These are phyloP conservation scores for Sceloporus tristichus DNA, from an alignment of 2,113 vertebrate genomes.

Conservation along the genomic window DNA sequence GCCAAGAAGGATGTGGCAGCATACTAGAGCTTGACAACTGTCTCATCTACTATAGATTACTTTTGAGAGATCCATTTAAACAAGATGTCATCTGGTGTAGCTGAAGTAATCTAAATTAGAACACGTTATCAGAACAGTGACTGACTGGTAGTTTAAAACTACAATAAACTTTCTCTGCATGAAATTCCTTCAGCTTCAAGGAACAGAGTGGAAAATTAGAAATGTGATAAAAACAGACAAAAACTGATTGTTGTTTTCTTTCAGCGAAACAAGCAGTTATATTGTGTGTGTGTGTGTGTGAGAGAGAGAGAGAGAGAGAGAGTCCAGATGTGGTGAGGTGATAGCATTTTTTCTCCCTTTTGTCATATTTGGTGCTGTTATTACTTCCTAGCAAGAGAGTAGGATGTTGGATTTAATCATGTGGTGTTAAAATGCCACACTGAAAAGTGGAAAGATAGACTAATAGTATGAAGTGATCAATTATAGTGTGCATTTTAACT, in stretches of 20 bases:
- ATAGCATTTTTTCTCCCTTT: not conserved
- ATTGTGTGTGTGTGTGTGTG: conserved; percentile 1
- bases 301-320: too few species aligned
- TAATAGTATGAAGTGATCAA: conserved; percentile 41
- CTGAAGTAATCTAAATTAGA: conserved; percentile 55
- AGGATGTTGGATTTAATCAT: conserved; percentile 7
- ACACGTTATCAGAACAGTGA: conserved; percentile 15
- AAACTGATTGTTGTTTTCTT: conserved; percentile 37
- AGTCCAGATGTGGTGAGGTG: not conserved
- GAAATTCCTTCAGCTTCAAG: conserved; percentile 42
- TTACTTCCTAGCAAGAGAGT: not conserved
- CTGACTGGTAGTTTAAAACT: conserved; percentile 28
- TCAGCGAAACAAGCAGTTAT: conserved; percentile 1
- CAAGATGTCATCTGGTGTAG: conserved; percentile 17
- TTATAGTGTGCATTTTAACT: conserved; percentile 46
- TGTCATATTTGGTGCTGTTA: not conserved
- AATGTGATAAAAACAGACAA: conserved; percentile 29
- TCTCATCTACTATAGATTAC: conserved; percentile 16
- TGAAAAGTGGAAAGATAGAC: conserved; percentile 42
- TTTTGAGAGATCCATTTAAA: conserved; percentile 23
- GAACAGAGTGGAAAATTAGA: conserved; percentile 32
- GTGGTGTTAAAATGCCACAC: conserved; percentile 32
- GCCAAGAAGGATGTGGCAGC: conserved; percentile 17
- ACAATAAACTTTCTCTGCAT: conserved; percentile 1
- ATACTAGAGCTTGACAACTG: conserved; percentile 25